phyloP scores from a whole-genome alignment of 2,113 vertebrate genomes.

The Zootoca vivipara region DNA sequence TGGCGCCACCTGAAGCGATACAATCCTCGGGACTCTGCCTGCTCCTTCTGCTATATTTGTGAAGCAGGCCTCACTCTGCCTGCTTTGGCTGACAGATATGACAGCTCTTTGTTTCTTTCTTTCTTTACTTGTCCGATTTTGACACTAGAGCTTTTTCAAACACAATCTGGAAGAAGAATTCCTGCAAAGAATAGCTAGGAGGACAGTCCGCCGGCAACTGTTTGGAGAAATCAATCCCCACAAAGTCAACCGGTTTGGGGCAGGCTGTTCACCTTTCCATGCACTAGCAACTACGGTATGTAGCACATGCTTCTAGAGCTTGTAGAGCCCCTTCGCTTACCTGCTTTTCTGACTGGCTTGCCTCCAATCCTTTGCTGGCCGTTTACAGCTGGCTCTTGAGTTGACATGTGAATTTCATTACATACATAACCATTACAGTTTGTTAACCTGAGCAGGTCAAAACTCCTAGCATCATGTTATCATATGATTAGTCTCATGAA shows the following conservation, averaged over 20 bases:
- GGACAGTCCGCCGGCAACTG: slow-evolving; percentile 32
- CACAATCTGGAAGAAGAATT: slow-evolving; percentile 41
- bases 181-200: slow-evolving; percentile 29
- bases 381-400: not conserved
- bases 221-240: slow-evolving; percentile 44
- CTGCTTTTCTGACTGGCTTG: accelerated
- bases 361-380: not conserved
- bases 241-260: slow-evolving; percentile 45
- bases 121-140: not conserved
- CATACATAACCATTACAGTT: not conserved
- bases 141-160: slow-evolving; percentile 39
- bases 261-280: slow-evolving; percentile 58
- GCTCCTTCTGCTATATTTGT: not conserved
- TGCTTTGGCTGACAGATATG: not conserved
- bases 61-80: not conserved
- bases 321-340: not conserved
- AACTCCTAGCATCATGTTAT: not conserved
- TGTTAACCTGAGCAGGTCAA: not conserved
- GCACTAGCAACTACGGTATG: slow-evolving; percentile 56
- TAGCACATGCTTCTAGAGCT: not conserved
- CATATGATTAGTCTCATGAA: not conserved
- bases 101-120: not conserved
- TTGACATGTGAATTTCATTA: not conserved
- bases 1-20: no score
- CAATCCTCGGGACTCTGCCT: not conserved